phyloP scores from a whole-genome alignment of 2,888 invertebrate species.

The Corbicula japonica region DNA sequence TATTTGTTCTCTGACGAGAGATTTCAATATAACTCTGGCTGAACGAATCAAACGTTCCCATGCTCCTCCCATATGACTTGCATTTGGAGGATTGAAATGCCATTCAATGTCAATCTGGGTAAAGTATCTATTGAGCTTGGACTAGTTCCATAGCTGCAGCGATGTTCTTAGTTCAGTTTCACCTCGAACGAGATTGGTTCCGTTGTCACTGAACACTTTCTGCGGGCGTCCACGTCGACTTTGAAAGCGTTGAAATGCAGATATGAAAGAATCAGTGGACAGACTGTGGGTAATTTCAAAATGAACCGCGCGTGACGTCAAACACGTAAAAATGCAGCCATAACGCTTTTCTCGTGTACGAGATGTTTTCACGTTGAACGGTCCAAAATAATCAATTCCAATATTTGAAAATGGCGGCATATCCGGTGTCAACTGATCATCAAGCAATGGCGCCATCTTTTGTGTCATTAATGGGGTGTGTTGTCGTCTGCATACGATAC shows the following conservation, averaged over 20 bases:
- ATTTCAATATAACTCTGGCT: neutral
- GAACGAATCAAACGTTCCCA: conserved; percentile 42
- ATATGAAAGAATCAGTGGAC: conserved; percentile 45
- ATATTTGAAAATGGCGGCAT: conserved; percentile 45
- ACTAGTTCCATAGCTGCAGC: conserved; percentile 45
- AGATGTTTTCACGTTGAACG: conserved; percentile 42
- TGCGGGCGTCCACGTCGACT: conserved; percentile 42
- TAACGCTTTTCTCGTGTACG: conserved; percentile 21
- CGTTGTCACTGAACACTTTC: conserved; percentile 47
- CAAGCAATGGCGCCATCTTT: conserved; percentile 34
- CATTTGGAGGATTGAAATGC: conserved; percentile 48
- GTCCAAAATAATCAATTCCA: conserved; percentile 44
- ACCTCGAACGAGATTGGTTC: conserved; percentile 44
- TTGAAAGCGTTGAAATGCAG: conserved; percentile 47
- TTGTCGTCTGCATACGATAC: conserved; percentile 30
- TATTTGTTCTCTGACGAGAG: conserved; percentile 30
- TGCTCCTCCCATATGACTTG: conserved; percentile 43
- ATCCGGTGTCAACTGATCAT: conserved; percentile 25
- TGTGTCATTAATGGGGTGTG: conserved; percentile 3
- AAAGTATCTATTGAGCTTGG: conserved; percentile 3
- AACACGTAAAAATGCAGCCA: no score
- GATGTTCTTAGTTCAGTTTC: conserved; percentile 40
- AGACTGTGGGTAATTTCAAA: no score
- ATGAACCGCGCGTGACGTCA: no score
- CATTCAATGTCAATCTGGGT: conserved; percentile 24